Evolutionary conservation across 2,888 invertebrate species (phyloP).

Genomic region (Drosophila austrosaltans): DNA sequence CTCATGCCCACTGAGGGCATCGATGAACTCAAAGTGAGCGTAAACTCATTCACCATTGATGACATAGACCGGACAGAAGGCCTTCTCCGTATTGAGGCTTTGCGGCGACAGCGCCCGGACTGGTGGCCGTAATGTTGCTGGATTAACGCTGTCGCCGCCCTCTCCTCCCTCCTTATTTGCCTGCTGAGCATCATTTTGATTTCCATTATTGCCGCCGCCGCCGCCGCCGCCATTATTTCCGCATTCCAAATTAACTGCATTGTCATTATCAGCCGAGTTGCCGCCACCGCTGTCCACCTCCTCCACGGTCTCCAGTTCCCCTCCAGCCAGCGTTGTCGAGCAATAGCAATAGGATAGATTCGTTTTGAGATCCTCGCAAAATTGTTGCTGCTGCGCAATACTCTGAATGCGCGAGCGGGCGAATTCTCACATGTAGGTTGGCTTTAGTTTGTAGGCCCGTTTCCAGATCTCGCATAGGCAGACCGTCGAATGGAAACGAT

Average conservation of each 20-base stretch:
- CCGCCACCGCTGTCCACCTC: conserved; percentile 72
- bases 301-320: conserved; percentile 79
- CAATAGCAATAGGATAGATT: conserved; percentile 81
- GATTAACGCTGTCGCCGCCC: conserved; percentile 60
- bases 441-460: conserved; percentile 95
- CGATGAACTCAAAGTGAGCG: conserved; percentile 81
- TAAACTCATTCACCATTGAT: conserved; percentile 83
- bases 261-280: not conserved
- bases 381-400: conserved; percentile 82
- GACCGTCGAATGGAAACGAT: conserved; percentile 97
- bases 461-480: conserved; percentile 99
- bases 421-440: conserved; percentile 90
- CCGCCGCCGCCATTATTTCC: too few relatives aligned
- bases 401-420: conserved; percentile 83
- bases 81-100: conserved; percentile 72
- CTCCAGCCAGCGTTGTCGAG: conserved; percentile 80
- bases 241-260: not conserved
- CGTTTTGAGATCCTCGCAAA: conserved; percentile 81
- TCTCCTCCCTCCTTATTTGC: conserved; percentile 36
- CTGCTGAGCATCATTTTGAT: not conserved
- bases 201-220: not conserved
- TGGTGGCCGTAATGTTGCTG: conserved; percentile 44
- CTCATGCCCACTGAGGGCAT: conserved; percentile 78
- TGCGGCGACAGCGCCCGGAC: conserved; percentile 71
- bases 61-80: conserved; percentile 81